Evolutionary conservation across 2,888 invertebrate genomes (phyloP).

Genomic region (Coenonympha arcania): DNA sequence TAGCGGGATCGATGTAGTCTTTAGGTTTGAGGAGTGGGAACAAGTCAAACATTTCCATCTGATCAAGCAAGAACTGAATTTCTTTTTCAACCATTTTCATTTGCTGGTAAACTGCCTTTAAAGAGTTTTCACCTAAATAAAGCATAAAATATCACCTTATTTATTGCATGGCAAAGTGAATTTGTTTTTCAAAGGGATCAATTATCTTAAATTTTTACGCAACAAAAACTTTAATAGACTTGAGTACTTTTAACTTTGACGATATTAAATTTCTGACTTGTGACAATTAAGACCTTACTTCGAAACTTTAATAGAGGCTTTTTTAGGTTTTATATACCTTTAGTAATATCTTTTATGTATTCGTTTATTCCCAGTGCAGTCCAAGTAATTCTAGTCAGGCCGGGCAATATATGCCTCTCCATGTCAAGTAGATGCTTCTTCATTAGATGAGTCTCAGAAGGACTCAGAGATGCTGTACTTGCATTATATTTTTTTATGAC

Average conservation of each 20-base stretch:
- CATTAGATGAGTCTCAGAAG: conserved; percentile 81
- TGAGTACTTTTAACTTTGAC: neutral
- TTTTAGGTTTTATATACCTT: conserved; percentile 39
- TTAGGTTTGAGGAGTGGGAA: conserved; percentile 60
- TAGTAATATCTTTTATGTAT: conserved; percentile 73
- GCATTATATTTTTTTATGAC: conserved; percentile 79
- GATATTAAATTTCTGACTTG: neutral
- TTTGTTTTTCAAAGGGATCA: neutral
- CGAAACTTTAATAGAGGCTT: neutral
- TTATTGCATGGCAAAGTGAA: neutral
- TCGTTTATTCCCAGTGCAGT: conserved; percentile 86
- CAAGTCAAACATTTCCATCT: conserved; percentile 74
- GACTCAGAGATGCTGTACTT: conserved; percentile 77
- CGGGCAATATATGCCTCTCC: conserved; percentile 85
- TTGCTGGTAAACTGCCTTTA: conserved; percentile 79
- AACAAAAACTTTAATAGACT: too few relatives aligned
- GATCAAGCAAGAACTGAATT: conserved; percentile 72
- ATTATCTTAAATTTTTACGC: neutral
- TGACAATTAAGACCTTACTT: too few relatives aligned
- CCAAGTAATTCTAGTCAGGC: conserved; percentile 88
- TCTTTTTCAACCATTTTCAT: conserved; percentile 79
- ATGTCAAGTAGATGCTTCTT: conserved; percentile 79
- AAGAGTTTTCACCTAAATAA: conserved; percentile 66
- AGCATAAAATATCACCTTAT: neutral
- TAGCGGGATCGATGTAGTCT: conserved; percentile 49